phyloP scores from a whole-genome alignment of 2,113 vertebrate species.

The Esox niger region DNA sequence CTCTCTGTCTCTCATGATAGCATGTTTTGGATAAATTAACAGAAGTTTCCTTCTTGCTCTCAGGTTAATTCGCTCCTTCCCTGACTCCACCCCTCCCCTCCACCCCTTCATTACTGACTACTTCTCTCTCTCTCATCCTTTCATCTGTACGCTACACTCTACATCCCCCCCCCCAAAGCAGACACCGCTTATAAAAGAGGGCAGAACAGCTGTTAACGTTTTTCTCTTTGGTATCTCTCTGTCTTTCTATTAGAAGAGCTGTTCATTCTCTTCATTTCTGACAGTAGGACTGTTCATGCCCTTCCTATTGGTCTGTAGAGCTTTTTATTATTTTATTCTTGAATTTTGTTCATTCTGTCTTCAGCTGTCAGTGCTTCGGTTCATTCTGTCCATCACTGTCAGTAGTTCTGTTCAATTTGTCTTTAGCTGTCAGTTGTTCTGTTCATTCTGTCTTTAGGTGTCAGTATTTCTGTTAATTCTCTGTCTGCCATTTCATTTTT shows the following conservation, averaged over 20 bases:
- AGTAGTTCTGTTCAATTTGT: not conserved
- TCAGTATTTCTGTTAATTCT: not conserved
- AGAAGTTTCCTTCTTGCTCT: constrained; percentile 39
- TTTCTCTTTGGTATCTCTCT: constrained; percentile 23
- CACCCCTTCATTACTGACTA: constrained; percentile 55
- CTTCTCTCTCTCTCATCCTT: constrained; percentile 47
- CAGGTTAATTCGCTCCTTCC: constrained; percentile 35
- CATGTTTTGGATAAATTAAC: constrained; percentile 55
- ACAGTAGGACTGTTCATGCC: not conserved
- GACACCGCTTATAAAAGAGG: constrained; percentile 23
- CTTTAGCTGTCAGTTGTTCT: not conserved
- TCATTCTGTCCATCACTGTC: constrained; percentile 15
- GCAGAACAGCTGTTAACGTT: constrained; percentile 50
- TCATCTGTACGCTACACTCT: constrained; percentile 46
- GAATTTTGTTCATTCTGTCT: no score
- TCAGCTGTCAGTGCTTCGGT: no score
- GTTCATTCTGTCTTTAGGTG: no score
- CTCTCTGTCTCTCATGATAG: constrained; percentile 14
- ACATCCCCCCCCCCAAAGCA: constrained; percentile 14
- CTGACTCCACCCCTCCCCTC: constrained; percentile 26
- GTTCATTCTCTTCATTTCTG: constrained; percentile 16
- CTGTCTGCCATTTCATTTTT: no score
- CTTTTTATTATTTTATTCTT: no score
- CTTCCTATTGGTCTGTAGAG: not conserved
- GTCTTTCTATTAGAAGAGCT: no score